Base-by-base conservation (phyloP, 2,113 vertebrate genomes). In the Rhinopomastus cyanomelas region DNA sequence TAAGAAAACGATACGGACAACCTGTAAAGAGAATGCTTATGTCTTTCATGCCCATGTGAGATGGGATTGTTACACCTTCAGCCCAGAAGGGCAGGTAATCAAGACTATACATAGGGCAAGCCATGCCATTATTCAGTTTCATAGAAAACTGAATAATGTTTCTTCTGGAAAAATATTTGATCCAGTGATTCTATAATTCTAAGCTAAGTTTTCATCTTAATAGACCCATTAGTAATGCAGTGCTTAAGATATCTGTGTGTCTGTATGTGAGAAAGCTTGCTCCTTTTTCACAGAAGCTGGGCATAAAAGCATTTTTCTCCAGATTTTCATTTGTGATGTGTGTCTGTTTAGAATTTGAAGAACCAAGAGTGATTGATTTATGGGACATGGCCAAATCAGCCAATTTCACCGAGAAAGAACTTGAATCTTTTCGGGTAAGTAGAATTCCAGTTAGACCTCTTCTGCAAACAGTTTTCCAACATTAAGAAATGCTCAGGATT, bases 361-460 rank as follows among this genome's bases (percentile, higher is more conserved):
- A 99, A 90, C 99, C 99, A 15, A 98, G 98, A 89, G 99, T 99
- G 85, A 98, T 98, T 44, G 99, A 99, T 57, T 96, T 99, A 94
- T 99, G 99, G 99, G 99, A 99, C 66, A 97, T 98, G 97, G 99
- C 99, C 36, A 98, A 97, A 96, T 97, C 97, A 7, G 94, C 98
- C 61, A 99, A 99, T 97, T 98, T 99, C 74, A 98, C 96, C 1
- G 94, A 97, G 32, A 98, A 98, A 10, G 99, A 99, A 82, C 98
- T 99, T 37, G 98, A 98, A 62, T 98, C 99, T n/a, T 98, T 99
- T 30, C 98, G 99, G 97, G 99, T 99, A 78, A 95, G 72, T 26
- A 51, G 12, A 80, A 85, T 66, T 94, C 37, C 56, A 30, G 30
- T 55, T 68, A 37, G 14, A 56, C 73, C 42, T 66, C 30, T 19